Evolutionary conservation across 1,140 invertebrate genomes (phyloP).

Genomic region (Bombus balteatus): DNA sequence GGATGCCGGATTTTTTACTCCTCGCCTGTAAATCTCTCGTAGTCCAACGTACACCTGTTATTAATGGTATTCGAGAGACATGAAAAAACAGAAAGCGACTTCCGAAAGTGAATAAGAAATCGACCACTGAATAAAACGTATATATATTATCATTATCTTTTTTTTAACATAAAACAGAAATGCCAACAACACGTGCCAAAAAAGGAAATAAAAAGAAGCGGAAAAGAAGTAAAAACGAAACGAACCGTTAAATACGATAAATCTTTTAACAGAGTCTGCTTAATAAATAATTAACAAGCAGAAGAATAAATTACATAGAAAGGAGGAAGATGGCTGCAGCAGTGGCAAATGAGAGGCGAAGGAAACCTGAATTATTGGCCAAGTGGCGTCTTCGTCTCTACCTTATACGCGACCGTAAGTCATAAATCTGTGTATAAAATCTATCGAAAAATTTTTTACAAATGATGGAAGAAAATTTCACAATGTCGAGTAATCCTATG

Average conservation of each 20-base stretch:
- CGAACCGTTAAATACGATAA: slow-evolving; percentile 19
- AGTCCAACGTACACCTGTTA: background rate
- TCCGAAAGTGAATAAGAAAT: background rate
- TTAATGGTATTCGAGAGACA: background rate
- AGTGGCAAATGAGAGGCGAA: background rate
- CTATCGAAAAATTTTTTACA: background rate
- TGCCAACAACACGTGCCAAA: background rate
- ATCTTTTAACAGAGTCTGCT: background rate
- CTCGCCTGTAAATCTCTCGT: background rate
- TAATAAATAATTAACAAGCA: background rate
- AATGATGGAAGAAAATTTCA: background rate
- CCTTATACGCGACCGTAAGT: too few species aligned
- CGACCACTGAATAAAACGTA: background rate
- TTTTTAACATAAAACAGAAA: background rate
- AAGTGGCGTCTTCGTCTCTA: background rate
- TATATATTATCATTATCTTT: too few species aligned
- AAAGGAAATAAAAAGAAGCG: background rate
- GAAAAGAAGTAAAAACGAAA: too few species aligned
- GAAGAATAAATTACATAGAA: background rate
- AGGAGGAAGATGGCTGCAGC: background rate
- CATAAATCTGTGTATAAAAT: background rate
- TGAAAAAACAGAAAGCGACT: too few species aligned
- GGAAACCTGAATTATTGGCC: slow-evolving; percentile 4
- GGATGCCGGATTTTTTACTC: background rate
- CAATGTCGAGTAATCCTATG: background rate